phyloP scores from a whole-genome alignment of 2,888 invertebrate species.

The Cephus pygmeus region DNA sequence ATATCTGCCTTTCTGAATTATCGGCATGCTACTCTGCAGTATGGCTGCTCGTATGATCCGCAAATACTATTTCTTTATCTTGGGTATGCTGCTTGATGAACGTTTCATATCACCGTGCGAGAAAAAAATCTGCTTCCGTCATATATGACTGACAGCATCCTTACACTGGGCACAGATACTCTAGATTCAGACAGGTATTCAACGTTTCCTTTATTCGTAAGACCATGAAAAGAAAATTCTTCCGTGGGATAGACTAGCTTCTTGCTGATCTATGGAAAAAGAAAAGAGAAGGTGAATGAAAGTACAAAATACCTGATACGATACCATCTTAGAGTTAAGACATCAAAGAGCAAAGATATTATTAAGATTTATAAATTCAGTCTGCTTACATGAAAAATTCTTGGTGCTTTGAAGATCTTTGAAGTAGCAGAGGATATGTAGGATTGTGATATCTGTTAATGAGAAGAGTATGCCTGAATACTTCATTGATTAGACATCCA shows the following conservation, averaged over 20 bases:
- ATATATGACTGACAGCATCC: not conserved
- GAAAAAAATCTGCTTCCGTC: not conserved
- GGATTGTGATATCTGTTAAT: not conserved
- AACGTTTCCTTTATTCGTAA: not conserved
- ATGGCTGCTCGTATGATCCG: not conserved
- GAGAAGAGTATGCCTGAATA: not conserved
- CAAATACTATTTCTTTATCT: not conserved
- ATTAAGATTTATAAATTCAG: not conserved
- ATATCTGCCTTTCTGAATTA: not conserved
- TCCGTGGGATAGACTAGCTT: not conserved
- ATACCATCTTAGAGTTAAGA: not conserved
- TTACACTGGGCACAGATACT: not conserved
- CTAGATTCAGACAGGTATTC: not conserved
- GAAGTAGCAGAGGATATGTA: not conserved
- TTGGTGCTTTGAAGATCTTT: not conserved
- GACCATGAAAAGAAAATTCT: not conserved
- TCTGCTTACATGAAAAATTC: not conserved
- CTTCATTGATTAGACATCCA: not conserved
- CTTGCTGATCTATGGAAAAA: not conserved
- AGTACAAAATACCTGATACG: not conserved
- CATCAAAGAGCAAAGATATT: not conserved
- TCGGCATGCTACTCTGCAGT: not conserved
- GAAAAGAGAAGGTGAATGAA: not conserved
- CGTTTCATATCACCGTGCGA: not conserved
- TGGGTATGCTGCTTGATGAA: not conserved